phyloP scores from a whole-genome alignment of 2,888 invertebrate genomes.

The Macropis europaea region DNA sequence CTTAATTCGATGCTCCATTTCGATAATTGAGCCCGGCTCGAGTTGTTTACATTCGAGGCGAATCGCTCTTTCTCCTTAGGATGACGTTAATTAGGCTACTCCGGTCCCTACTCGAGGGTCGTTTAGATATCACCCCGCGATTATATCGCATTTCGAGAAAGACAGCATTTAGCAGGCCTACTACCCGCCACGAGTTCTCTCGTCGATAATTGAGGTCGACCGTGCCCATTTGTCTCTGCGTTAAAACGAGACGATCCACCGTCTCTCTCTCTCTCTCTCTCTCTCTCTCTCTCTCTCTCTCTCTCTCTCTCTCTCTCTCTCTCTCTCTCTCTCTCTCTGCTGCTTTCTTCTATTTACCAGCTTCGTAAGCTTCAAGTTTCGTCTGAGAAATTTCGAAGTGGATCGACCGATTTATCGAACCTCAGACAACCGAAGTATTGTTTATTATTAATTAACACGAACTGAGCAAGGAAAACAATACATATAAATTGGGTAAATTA shows the following conservation, averaged over 20 bases:
- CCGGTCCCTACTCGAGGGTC: slow-evolving; percentile 38
- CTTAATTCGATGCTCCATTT: slow-evolving; percentile 53
- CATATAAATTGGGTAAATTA: too few species aligned
- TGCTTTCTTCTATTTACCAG: neutral
- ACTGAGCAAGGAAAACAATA: too few species aligned
- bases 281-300: neutral
- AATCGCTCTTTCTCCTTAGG: slow-evolving; percentile 34
- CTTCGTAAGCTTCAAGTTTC: neutral
- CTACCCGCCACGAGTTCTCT: slow-evolving; percentile 42
- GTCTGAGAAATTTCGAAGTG: neutral
- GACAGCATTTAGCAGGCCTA: slow-evolving; percentile 47
- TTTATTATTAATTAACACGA: too few species aligned
- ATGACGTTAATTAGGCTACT: slow-evolving; percentile 59
- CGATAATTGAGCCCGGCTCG: slow-evolving; percentile 48
- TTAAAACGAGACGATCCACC: slow-evolving; percentile 40
- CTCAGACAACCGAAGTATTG: neutral
- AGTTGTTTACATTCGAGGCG: slow-evolving; percentile 48
- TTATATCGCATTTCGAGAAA: slow-evolving; percentile 52
- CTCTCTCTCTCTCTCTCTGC: too few species aligned
- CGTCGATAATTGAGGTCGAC: slow-evolving; percentile 62
- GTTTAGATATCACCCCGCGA: slow-evolving; percentile 46
- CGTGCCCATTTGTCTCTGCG: slow-evolving; percentile 56
- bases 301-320: neutral
- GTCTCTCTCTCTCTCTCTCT: neutral
- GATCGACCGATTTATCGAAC: neutral